A percentile compares a stretch with the other conserved stretches of the same genome.
phyloP scores from a whole-genome alignment of 2,888 invertebrate genomes.

The Hydroisotoma schaefferi region DNA sequence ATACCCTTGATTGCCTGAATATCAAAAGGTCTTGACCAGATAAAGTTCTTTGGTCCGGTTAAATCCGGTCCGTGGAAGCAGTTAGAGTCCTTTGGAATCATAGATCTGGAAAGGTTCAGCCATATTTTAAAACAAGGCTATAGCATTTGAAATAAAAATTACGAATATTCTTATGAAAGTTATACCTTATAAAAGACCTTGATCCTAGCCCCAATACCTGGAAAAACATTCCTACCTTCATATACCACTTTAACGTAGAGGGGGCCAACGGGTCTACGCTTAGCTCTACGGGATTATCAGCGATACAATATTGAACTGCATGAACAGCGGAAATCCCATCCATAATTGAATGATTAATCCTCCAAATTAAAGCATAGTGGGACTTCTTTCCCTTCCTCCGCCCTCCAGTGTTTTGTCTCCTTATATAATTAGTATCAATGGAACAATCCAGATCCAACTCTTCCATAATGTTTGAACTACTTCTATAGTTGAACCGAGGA shows the following conservation, averaged over 20 bases:
- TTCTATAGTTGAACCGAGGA: slow-evolving; percentile 27
- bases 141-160: no score
- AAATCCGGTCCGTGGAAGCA: slow-evolving; percentile 37
- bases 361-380: slow-evolving; percentile 13
- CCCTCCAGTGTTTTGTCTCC: no score
- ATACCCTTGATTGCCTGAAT: slow-evolving; percentile 4
- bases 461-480: not conserved
- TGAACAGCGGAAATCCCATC: slow-evolving; percentile 36
- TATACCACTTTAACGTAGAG: slow-evolving; percentile 7
- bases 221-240: slow-evolving; percentile 12
- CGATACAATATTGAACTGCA: slow-evolving; percentile 28
- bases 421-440: no score
- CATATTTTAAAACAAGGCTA: no score
- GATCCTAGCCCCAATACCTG: slow-evolving; percentile 29
- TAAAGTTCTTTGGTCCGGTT: slow-evolving; percentile 34
- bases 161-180: not conserved
- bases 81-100: slow-evolving; percentile 30
- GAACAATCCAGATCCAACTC: not conserved
- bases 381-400: not conserved
- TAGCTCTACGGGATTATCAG: slow-evolving; percentile 25
- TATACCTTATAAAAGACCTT: slow-evolving; percentile 20
- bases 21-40: slow-evolving; percentile 18
- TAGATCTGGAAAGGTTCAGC: no score
- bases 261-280: slow-evolving; percentile 26
- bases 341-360: slow-evolving; percentile 34